These are phyloP conservation scores for Taenioides sp. DNA, from an alignment of 2,797 vertebrate species.

Conservation along the genomic window DNA sequence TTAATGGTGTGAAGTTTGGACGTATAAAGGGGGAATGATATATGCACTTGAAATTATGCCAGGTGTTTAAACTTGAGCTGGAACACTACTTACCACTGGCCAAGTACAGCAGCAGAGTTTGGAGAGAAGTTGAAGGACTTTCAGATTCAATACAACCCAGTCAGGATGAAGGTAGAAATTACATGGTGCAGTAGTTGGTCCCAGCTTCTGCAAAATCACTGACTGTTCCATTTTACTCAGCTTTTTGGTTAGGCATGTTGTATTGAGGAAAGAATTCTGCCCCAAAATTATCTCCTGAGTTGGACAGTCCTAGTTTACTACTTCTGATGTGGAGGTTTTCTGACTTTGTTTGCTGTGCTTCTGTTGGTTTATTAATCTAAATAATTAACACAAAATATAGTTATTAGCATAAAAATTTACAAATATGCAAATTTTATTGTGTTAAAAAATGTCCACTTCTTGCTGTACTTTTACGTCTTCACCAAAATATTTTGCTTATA, in stretches of 20 bases:
- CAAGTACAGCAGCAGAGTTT: not conserved
- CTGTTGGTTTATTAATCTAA: not conserved
- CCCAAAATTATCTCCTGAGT: constrained; percentile 36
- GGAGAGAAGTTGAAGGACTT: not conserved
- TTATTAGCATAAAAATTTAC: not conserved
- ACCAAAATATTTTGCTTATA: not conserved
- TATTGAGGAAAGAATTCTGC: constrained; percentile 21
- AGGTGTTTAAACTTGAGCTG: constrained; percentile 34
- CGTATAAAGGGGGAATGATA: constrained; percentile 39
- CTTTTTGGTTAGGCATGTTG: constrained; percentile 21
- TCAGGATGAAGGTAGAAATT: constrained; percentile 41
- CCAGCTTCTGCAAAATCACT: constrained; percentile 32
- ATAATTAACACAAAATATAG: no score
- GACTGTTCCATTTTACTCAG: constrained; percentile 25
- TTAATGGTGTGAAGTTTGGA: constrained; percentile 56
- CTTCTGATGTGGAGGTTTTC: constrained; percentile 11
- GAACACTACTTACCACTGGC: constrained; percentile 19
- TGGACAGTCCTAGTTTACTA: constrained; percentile 25
- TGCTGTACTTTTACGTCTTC: not conserved
- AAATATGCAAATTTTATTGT: not conserved
- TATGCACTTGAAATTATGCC: constrained; percentile 55
- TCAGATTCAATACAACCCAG: constrained; percentile 23
- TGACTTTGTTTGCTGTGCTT: constrained; percentile 6
- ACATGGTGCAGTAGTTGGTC: constrained; percentile 35
- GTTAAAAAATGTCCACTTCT: not conserved